Evolutionary conservation across 35 echinoderm and acorn worm species (phyloP), one percentile per base, ranked within the genome.

Genomic region (Lytechinus variegatus): DNA sequence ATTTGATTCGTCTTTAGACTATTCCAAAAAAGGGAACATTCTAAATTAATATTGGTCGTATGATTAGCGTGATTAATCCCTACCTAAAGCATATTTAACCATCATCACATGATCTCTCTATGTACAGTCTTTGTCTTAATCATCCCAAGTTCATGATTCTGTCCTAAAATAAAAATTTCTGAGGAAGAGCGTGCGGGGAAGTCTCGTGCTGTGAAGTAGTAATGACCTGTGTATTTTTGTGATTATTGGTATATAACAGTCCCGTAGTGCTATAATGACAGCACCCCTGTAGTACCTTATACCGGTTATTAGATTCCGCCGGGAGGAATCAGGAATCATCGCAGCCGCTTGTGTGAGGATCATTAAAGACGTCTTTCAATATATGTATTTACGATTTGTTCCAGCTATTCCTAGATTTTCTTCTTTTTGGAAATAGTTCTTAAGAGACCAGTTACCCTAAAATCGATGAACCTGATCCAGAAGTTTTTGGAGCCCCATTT

Each of bases 221-320:
- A 90, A 90, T 90, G 88, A 90, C 14, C 14, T 90, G 88, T 90
- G 88, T 90, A 90, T 90, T 90, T 90, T 90, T 90, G 29, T 90
- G 88, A 90, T 90, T 90, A 90, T 8, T 54, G 27, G 52, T 54
- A 90, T 14, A 90, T 90, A 44, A 54, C 52, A 44, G 88, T 90
- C 88, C 88, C 88, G 88, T 54, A 54, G 88, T 54, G 88, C 28
- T 27, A 54, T 79, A 79, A 79, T 90, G 88, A 6, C 88, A 52
- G 28, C 33, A 44, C 33, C 28, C 88, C 88, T 28, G 88, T 90
- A 90, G 88, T 44, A 44, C 33, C 88, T 90, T 5, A 12, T 5
- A 12, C 27, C 88, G 28, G 88, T 90, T 90, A 90, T 54, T 90
- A 44, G 88, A 90, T 54, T 33, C 27, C 24, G 16, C 52, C 88